Percentiles rank a stretch among this genome's conserved stretches.
These are phyloP conservation scores for Mamestra configurata DNA, from an alignment of 1,140 invertebrate species.

Conservation along the genomic window DNA sequence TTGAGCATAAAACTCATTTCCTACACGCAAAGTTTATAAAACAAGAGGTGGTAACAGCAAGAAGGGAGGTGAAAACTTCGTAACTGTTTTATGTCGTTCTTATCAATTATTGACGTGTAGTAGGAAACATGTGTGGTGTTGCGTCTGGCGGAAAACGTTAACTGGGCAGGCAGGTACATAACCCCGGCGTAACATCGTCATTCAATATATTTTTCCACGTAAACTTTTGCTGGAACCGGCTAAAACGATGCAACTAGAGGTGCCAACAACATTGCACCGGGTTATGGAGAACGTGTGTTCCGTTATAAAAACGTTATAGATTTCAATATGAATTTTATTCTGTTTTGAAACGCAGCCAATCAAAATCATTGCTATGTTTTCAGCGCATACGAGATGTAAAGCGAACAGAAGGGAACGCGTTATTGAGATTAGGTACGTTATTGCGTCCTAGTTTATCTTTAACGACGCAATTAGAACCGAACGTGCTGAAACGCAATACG, in stretches of 20 bases:
- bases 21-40: conserved; percentile 50
- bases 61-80: conserved; percentile 42
- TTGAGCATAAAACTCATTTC: conserved; percentile 33
- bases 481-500: conserved; percentile 28
- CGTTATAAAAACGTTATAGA: conserved; percentile 25
- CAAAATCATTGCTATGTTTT: background rate
- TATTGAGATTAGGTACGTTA: conserved; percentile 33
- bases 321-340: conserved; percentile 3
- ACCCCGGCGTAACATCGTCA: background rate
- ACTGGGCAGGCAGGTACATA: background rate
- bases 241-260: conserved; percentile 28
- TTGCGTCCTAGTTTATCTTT: conserved; percentile 35
- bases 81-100: conserved; percentile 44
- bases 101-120: conserved; percentile 52
- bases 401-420: conserved; percentile 9
- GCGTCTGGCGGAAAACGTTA: background rate
- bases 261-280: conserved; percentile 12
- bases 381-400: background rate
- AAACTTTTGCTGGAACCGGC: conserved; percentile 12
- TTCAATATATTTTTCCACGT: conserved; percentile 1
- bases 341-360: background rate
- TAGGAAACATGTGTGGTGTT: conserved; percentile 29
- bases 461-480: conserved; percentile 33
- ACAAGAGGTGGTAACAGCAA: conserved; percentile 44
- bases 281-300: background rate